Base-by-base conservation (phyloP, 2,888 invertebrate genomes). In the Epiblema foenella region DNA sequence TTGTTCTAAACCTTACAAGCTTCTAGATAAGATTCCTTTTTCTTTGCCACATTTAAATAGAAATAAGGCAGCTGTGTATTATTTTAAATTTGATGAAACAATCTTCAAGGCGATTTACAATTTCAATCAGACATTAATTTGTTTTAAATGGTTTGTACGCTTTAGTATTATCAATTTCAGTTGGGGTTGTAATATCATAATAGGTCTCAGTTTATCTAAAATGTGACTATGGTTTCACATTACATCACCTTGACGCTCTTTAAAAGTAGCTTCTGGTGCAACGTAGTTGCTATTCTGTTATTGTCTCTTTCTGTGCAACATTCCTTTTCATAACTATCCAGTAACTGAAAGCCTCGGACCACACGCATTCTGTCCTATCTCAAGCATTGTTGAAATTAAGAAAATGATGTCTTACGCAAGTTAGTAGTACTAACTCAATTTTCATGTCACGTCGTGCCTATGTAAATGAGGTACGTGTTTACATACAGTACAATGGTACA, bases 381-480 rank as follows among this genome's bases (percentile, higher is more conserved):
- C 17, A 56, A 71, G 51, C 56, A 62, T 71, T 67, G 29, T 62
- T 49, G 54, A 66, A 67, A 71, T 67, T 42, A 56, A 69, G 20
- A 67, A 67, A 68, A 63, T 62, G 62, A 57, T 24, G 46, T 37
- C 37, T 65, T 72, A 39, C 64, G 72, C 58, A 69, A 72, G 52
- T 67, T 59, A 72, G 64, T 59, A 72, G 68, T 54, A 56, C 18
- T 52, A 24, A 29, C 62, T 82, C 78, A 79, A 39, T 78, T 85
- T 85, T 84, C 86, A 78, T 75, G 82, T 85, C 89, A 89, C 87
- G 89, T 81, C n/a, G 72, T 78, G 75, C 65, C 72, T 83, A 89
- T 89, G 88, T 80, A 86, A 89, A 89, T 89, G 75, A 65, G 81
- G 79, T 88, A 84, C 88, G 88, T 87, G 86, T 78, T 78, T 75